Evolutionary conservation across 2,113 vertebrate species (phyloP), one percentile per base, ranked within the genome.

Genomic region (Oryzias woworae): DNA sequence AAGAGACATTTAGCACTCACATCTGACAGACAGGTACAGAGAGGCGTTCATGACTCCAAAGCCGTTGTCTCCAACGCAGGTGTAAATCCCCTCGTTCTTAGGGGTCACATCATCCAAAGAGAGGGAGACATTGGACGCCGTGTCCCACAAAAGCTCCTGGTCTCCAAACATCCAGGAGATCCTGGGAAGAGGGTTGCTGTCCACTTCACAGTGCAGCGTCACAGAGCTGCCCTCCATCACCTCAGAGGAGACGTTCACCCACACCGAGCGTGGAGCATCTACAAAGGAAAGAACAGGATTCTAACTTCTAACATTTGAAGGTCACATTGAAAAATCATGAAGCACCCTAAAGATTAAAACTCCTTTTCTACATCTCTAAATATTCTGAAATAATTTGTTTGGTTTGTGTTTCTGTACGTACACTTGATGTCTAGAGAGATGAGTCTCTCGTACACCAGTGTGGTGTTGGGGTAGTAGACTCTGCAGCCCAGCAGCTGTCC

Each of bases 361-460:
- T 45, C 16, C 14, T 17, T 46, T 7, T 7, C 46, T 4, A 41
- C 3, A 7, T 7, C 15, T 26, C 15, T 28, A 31, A 20, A 26
- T 4, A 16, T 7, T 22, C 1, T 7, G 8, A 16, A 16, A 17
- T 53, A 0, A 28, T 17, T 2, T n/a, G 7, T 14, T 4, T 36
- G 4, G 44, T 45, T 45, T 5, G 44, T 45, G 44, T 17, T 45
- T 68, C 60, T 58, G 18, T 42, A 87, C 95, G 94, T 81, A 96
- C 95, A 96, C 77, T 94, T 96, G 74, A 96, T 66, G 22, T 96
- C 94, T 53, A 96, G 87, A 43, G 92, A 90, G 79, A 94, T 83
- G 20, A 92, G 84, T 63, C 92, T 91, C 74, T 95, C 94, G 15
- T 95, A 96, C 36, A 91, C 86, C 62, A 94, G 82, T 5, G 90